Base-by-base conservation (phyloP, 2,888 invertebrate genomes). In the Arge pagana region DNA sequence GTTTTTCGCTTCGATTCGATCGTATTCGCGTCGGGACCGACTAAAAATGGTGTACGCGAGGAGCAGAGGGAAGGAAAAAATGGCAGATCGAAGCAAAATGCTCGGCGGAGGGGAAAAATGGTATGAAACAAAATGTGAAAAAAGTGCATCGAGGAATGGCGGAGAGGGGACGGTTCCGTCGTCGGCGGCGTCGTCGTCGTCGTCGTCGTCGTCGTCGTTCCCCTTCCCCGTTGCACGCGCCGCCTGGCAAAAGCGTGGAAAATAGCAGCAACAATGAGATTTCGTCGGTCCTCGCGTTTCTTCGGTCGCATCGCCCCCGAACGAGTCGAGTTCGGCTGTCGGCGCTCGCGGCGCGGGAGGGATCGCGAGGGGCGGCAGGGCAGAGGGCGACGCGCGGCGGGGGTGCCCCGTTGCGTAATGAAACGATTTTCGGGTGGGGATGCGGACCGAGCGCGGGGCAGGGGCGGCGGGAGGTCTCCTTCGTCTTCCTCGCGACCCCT, bases 181-280 rank as follows among this genome's bases (percentile, higher is more conserved):
- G n/a, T n/a, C n/a, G n/a, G n/a, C n/a, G n/a, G n/a, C n/a, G n/a
- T n/a, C n/a, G n/a, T n/a, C n/a, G n/a, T n/a, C n/a, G n/a, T n/a
- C n/a, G n/a, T n/a, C n/a, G n/a, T n/a, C n/a, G n/a, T n/a, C n/a
- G n/a, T n/a, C n/a, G n/a, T n/a, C n/a, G n/a, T n/a, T n/a, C n/a
- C n/a, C n/a, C n/a, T n/a, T n/a, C 57, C 39, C 39, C 18, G 39
- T 21, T 39, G 63, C 55, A 58, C 41, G 33, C 52, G 58, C 63
- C 59, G 64, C 62, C 53, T 56, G 51, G 63, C 56, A 55, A 50
- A 61, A 62, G 64, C 67, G 68, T 67, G 66, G 67, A 68, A 64
- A 66, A 66, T 61, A 59, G 66, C 65, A 68, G 74, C 66, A 72
- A 74, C 73, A 70, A 74, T 74, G 74, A 74, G 74, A 74, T 73